Evolutionary conservation across 2,888 invertebrate species (phyloP).

Genomic region (Habrosyne pyritoides): DNA sequence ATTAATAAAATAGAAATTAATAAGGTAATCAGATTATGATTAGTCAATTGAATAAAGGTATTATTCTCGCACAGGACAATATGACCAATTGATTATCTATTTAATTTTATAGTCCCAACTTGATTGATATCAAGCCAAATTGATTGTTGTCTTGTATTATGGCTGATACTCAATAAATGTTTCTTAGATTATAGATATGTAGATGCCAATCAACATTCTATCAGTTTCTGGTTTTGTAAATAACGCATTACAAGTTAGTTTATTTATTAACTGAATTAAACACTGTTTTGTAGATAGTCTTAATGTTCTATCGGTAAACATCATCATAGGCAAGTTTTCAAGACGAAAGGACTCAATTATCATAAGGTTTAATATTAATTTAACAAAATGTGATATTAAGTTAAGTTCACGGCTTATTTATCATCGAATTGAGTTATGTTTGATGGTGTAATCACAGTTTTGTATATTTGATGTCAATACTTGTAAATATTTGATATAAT

Average conservation of each 20-base stretch:
- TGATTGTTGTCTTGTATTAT: too few species aligned
- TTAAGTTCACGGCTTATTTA: slow-evolving; percentile 51
- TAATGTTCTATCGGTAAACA: neutral
- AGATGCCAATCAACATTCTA: too few species aligned
- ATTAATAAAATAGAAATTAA: too few species aligned
- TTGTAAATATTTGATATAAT: slow-evolving; percentile 35
- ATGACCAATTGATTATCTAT: too few species aligned
- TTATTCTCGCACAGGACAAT: too few species aligned
- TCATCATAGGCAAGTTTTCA: neutral
- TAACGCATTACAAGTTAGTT: neutral
- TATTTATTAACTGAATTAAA: neutral
- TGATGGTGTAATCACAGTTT: slow-evolving; percentile 18
- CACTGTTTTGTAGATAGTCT: neutral
- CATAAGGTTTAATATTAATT: slow-evolving; percentile 11
- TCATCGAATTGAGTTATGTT: slow-evolving; percentile 30
- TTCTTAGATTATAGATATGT: too few species aligned
- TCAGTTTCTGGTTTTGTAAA: neutral
- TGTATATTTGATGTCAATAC: slow-evolving; percentile 29
- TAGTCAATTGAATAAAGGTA: neutral
- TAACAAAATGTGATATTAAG: slow-evolving; percentile 70
- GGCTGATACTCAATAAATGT: too few species aligned
- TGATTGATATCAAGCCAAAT: too few species aligned
- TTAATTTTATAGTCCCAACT: too few species aligned
- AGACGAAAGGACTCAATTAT: neutral
- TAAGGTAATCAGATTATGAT: neutral